Conservation (phyloP, 2,797 vertebrate genomes). For the Mico argentatus region DNA sequence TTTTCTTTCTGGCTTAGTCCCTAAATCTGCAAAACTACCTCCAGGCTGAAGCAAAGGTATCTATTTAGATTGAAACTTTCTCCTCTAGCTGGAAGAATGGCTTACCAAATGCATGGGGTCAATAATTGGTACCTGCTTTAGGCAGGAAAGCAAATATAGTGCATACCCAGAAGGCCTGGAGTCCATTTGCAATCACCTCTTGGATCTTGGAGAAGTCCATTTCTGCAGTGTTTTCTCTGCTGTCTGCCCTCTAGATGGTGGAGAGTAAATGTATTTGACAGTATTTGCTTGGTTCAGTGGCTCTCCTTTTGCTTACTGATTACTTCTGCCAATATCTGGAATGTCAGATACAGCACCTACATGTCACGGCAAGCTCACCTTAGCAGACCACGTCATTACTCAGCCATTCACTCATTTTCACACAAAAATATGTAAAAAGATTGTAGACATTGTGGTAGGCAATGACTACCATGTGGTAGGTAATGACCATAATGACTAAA, state of each 20-base stretch:
- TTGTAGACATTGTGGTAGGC: no score
- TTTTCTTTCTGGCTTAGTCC: background rate
- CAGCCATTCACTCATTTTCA: background rate
- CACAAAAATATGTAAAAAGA: background rate
- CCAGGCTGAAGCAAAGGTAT: background rate
- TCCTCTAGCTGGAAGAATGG: background rate
- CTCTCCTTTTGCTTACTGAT: background rate
- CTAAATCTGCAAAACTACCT: background rate
- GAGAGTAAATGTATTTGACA: background rate
- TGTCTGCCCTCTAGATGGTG: background rate
- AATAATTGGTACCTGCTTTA: background rate
- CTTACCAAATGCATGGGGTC: background rate
- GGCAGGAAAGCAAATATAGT: background rate
- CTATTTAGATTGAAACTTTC: background rate
- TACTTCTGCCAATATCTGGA: background rate
- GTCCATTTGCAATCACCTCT: background rate
- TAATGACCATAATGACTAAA: rapidly evolving
- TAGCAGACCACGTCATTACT: rapidly evolving
- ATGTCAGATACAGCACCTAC: background rate
- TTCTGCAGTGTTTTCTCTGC: background rate
- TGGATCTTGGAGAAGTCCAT: background rate
- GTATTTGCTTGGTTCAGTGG: background rate
- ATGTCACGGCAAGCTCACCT: background rate
- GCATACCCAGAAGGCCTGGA: no score
- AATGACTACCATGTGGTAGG: no score